Conservation (phyloP, 2,113 vertebrate species). For the Pteropus alecto region DNA sequence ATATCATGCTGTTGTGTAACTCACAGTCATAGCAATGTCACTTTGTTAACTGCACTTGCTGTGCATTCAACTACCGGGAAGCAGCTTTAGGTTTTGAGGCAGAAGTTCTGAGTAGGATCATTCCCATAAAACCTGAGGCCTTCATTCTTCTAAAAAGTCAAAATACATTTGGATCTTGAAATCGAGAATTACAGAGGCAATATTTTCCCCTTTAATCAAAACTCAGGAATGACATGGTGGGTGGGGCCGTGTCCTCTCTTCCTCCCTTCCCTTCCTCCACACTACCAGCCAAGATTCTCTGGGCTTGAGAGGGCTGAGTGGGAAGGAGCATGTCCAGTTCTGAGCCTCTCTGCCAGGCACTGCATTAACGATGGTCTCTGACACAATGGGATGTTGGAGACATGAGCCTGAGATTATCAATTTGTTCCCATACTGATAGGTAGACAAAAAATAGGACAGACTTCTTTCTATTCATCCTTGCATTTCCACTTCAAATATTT, state of each 20-base stretch:
- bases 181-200: slow-evolving; percentile 58
- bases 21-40: slow-evolving; percentile 72
- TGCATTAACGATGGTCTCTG: neutral
- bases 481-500: neutral
- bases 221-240: slow-evolving; percentile 43
- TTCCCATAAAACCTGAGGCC: slow-evolving; percentile 72
- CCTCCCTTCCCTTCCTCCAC: neutral
- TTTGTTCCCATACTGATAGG: slow-evolving; percentile 17
- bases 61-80: slow-evolving; percentile 65
- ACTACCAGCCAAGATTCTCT: neutral
- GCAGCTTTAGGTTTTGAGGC: slow-evolving; percentile 65
- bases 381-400: neutral
- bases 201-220: slow-evolving; percentile 71
- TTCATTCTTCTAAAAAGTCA: slow-evolving; percentile 57
- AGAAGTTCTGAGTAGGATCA: slow-evolving; percentile 54
- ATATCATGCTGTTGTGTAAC: slow-evolving; percentile 83
- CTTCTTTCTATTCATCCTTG: neutral
- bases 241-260: slow-evolving; percentile 23
- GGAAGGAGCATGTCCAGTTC: neutral
- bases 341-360: neutral
- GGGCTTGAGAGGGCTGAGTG: neutral
- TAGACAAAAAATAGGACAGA: slow-evolving; percentile 23
- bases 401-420: neutral
- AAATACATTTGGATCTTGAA: slow-evolving; percentile 68
- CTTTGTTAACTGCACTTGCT: slow-evolving; percentile 68